Evolutionary conservation across 2,888 invertebrate genomes (phyloP).

Genomic region (Cataglyphis cursor): DNA sequence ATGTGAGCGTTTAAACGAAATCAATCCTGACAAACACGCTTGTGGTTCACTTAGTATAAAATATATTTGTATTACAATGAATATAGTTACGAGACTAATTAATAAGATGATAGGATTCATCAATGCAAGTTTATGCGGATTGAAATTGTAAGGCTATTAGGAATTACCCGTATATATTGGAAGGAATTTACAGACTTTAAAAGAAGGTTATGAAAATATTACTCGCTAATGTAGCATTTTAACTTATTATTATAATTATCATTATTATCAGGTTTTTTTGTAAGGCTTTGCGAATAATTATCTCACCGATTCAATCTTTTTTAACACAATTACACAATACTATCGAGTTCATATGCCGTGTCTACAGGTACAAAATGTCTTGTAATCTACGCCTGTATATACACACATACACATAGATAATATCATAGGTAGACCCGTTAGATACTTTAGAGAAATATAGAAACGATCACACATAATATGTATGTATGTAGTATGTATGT

Average conservation of each 20-base stretch:
- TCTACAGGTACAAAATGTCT: constrained; percentile 27
- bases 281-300: constrained; percentile 61
- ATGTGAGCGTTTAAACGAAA: constrained; percentile 5
- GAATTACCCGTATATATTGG: constrained; percentile 56
- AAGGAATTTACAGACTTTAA: constrained; percentile 17
- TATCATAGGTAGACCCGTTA: constrained; percentile 31
- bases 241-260: constrained; percentile 56
- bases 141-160: constrained; percentile 34
- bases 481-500: constrained; percentile 18
- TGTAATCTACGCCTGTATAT: constrained; percentile 60
- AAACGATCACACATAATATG: constrained; percentile 7
- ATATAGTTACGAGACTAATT: constrained; percentile 29
- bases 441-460: constrained; percentile 42
- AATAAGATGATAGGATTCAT: constrained; percentile 16
- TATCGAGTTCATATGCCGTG: constrained; percentile 63
- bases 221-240: constrained; percentile 65
- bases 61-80: constrained; percentile 38
- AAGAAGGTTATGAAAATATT: constrained; percentile 59
- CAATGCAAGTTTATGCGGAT: constrained; percentile 9
- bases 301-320: constrained; percentile 63
- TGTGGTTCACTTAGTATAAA: background rate
- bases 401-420: constrained; percentile 41
- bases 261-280: constrained; percentile 58
- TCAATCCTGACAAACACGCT: constrained; percentile 1
- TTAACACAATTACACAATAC: constrained; percentile 62